Base-by-base conservation (phyloP, 1,140 invertebrate species). In the Apis laboriosa region DNA sequence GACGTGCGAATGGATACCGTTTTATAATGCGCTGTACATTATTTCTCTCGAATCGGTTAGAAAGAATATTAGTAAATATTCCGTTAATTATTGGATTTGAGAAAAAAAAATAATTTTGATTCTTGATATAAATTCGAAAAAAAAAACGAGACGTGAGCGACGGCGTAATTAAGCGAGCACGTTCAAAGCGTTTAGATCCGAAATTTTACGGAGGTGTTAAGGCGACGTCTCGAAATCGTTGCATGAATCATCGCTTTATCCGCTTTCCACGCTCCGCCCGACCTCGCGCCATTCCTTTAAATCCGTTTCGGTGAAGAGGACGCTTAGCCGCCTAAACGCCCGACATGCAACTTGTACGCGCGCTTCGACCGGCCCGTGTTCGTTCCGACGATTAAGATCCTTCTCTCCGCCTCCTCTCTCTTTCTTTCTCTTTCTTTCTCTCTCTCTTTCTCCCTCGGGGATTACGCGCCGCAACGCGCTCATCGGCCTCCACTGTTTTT, bases 331-430 rank as follows among this genome's bases (percentile, higher is more conserved):
- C 28, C 72, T 86, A 34, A 87, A 86, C 80, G 76, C 72, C 24
- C 64, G 51, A 51, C 71, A 70, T 82, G 77, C 84, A 84, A 84
- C 87, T 87, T 87, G 81, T 84, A 87, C 84, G 85, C 86, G 86
- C 61, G 34, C 60, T 84, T 87, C 71, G 71, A 87, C 70, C 67
- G 80, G 81, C n/a, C 34, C 85, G 15, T 28, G 75, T 82, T 82
- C 82, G 75, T 87, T 53, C 71, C 64, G 72, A 56, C 83, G 83
- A 88, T 88, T 85, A 88, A 88, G 83, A 87, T 87, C 85, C 67
- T 28, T 34, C 12, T 43, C 70, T n/a, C 60, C 72, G 76, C 85
- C 79, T 71, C 34, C 34, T 34, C 34, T 34, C 34, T 34, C 34
- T 34, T 1, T 2, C 34, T 34, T 24, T 24, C 24, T 24, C 24